phyloP scores from a whole-genome alignment of 2,113 vertebrate genomes.

The Entelurus aequoreus region DNA sequence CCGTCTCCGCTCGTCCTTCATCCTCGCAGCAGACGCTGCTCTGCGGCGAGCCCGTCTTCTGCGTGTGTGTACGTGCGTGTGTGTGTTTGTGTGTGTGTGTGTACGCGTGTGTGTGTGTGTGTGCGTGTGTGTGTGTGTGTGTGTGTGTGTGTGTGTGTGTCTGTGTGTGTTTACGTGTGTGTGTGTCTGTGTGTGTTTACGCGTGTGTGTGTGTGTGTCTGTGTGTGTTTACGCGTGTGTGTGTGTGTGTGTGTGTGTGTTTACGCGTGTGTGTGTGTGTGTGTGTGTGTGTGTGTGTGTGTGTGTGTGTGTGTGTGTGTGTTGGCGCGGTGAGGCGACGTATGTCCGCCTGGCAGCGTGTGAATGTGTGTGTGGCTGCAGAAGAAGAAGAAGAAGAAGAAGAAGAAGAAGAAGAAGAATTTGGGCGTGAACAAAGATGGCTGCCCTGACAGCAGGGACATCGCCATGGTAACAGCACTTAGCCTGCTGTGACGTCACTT shows the following conservation, averaged over 20 bases:
- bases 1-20: conserved; percentile 30
- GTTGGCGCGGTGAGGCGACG: conserved; percentile 40
- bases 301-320: conserved; percentile 7
- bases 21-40: conserved; percentile 34
- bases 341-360: neutral
- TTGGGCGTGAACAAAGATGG: conserved; percentile 57
- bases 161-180: too few species aligned
- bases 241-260: too few species aligned
- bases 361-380: conserved; percentile 16
- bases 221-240: too few species aligned
- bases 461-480: too few species aligned
- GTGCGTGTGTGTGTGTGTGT: too few species aligned
- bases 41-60: conserved; percentile 11
- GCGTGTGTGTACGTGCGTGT: neutral
- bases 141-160: too few species aligned
- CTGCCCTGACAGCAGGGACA: conserved; percentile 41
- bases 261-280: neutral
- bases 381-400: neutral
- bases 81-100: too few species aligned
- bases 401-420: too few species aligned
- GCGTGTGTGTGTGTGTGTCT: conserved; percentile 3
- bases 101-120: too few species aligned
- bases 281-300: conserved; percentile 13
- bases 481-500: neutral
- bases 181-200: neutral